Evolutionary conservation across 2,888 invertebrate species (phyloP), one percentile per base, ranked within the genome.

Genomic region (Oligia fasciuncula): DNA sequence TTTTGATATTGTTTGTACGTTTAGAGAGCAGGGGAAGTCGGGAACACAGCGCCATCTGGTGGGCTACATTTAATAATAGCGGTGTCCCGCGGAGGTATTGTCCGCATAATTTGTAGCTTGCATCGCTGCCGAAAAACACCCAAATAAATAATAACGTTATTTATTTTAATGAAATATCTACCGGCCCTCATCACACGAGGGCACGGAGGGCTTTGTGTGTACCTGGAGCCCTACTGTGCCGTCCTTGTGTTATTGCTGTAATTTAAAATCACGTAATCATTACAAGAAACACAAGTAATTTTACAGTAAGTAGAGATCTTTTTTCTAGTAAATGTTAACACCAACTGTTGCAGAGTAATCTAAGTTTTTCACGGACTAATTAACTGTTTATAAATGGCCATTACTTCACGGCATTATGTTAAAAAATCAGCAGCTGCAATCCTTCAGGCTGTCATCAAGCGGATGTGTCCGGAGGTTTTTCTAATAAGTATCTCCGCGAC

Each of bases 21-120:
- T 60, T 73, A 68, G 76, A 73, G 88, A 71, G 86, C 85, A 89
- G 88, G 91, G 91, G 57, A 60, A 0, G 57, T n/a, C 23, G 57
- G 57, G 92, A 91, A 91, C 80, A 84, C 89, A 87, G 87, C 93
- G 93, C 94, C 96, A 96, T 96, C 96, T 96, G 96, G 91, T 93
- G 94, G 92, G 92, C 92, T 89, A 90, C 91, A 91, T 92, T 93
- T 93, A 95, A 95, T 94, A 94, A 95, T 90, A 88, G 88, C 91
- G 95, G 90, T 92, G 92, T 93, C 97, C 96, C 96, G 96, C 91
- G 89, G 97, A 92, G 97, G 90, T 88, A 95, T 97, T 97, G 96
- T 97, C 94, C 95, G 88, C 89, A 91, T 96, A 96, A 96, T 97
- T 96, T 96, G 96, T 96, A 96, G 95, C 95, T 94, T 92, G 92